Conservation (phyloP, 2,113 vertebrate species). For the Aptenodytes forsteri region DNA sequence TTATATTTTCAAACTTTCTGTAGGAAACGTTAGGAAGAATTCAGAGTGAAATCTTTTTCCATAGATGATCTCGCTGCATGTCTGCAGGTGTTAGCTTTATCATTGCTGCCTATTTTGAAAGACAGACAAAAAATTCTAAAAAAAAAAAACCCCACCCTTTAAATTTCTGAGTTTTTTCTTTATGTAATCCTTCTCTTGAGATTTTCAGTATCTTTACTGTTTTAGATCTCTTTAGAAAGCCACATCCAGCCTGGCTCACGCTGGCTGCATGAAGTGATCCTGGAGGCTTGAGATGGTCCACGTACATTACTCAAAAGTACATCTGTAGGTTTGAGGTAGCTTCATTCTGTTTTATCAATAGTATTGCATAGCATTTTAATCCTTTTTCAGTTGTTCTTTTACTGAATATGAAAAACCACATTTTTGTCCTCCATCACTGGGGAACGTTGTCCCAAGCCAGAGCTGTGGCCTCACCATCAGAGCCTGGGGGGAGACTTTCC, state of each 20-base stretch:
- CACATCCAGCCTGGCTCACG: accelerated
- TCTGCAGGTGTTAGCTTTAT: background rate
- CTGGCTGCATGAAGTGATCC: background rate
- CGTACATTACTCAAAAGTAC: background rate
- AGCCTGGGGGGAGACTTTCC: background rate
- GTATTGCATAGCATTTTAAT: background rate
- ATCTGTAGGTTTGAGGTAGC: background rate
- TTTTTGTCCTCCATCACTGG: background rate
- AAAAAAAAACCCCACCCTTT: background rate
- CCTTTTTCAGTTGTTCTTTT: background rate
- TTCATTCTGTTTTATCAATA: background rate
- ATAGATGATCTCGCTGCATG: accelerated
- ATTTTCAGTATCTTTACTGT: background rate
- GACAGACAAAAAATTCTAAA: background rate
- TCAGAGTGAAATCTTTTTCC: background rate
- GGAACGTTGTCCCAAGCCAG: background rate
- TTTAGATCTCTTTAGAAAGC: background rate
- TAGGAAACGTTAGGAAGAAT: background rate
- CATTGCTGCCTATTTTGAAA: background rate
- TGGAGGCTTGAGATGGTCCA: accelerated
- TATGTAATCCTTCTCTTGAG: background rate
- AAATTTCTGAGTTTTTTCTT: background rate
- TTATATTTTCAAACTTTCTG: background rate
- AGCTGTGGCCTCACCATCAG: background rate
- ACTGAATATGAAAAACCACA: background rate